Evolutionary conservation across 2,888 invertebrate genomes (phyloP), one percentile per base, ranked within the genome.

Genomic region (Gryllus longicercus): DNA sequence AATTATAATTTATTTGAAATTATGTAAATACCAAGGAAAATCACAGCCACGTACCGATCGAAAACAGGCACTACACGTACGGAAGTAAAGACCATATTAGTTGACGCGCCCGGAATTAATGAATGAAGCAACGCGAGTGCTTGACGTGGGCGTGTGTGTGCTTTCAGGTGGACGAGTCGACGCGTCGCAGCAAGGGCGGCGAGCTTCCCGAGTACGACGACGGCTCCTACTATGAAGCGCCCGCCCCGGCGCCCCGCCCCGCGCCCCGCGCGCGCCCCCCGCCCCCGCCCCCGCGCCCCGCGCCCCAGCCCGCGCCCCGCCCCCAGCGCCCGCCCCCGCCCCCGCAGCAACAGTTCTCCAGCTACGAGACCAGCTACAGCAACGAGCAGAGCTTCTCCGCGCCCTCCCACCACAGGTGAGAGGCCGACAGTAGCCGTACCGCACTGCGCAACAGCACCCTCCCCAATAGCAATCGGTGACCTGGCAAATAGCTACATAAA

Each of bases 141-240:
- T 0, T 38, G 38, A 38, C 38, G 38, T 1, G 2, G 25, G 38
- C 8, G 38, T 5, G 38, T 38, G 38, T 38, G 5, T 38, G 38
- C 38, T 3, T 5, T 3, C 63, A 63, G 63, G 63, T 63, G 63
- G 88, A 89, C 82, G 88, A 89, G 81, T 87, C 88, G 8, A 79
- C 77, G 21, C 79, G 80, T 12, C 38, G 80, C n/a, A 50, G 78
- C 51, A 77, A 78, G 74, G 75, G 49, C n/a, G 80, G 78, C 11
- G 75, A 80, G 51, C 77, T 74, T 2, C 25, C 49, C 11, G 81
- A 83, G 74, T 82, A 83, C 80, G 84, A 84, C 79, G 84, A 84
- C 78, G 83, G 84, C n/a, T 81, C 84, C 63, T 83, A 84, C 83
- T 83, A 84, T 80, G 82, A 83, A 74, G 82, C 83, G 79, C 80